phyloP scores from a whole-genome alignment of 2,888 invertebrate species.

The Xestia sexstrigata region DNA sequence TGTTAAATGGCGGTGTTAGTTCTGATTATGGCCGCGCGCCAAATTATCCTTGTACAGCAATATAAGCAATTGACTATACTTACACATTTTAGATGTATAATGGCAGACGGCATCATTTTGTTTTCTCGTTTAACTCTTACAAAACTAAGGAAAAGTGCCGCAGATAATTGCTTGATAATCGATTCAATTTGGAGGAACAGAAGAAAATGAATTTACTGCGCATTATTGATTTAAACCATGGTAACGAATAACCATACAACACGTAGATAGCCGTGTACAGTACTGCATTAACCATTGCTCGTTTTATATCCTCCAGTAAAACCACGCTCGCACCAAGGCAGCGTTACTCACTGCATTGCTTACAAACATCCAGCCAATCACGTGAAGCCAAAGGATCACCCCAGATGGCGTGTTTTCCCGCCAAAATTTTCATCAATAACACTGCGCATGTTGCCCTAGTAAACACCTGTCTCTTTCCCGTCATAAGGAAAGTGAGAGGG shows the following conservation, averaged over 20 bases:
- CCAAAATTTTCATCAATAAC: constrained; percentile 86
- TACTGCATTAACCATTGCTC: constrained; percentile 22
- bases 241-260: constrained; percentile 26
- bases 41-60: background rate
- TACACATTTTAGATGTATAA: background rate
- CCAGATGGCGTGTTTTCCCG: constrained; percentile 79
- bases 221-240: constrained; percentile 37
- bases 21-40: background rate
- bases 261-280: background rate
- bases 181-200: background rate
- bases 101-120: background rate
- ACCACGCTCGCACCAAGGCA: constrained; percentile 9
- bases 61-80: background rate
- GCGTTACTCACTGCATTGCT: constrained; percentile 20
- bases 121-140: background rate
- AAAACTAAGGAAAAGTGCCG: background rate
- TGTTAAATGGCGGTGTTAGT: background rate
- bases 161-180: background rate
- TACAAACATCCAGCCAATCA: constrained; percentile 59
- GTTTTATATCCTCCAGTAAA: constrained; percentile 10
- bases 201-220: background rate
- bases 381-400: constrained; percentile 52
- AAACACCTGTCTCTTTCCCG: constrained; percentile 72
- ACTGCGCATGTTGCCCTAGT: constrained; percentile 85
- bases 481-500: constrained; percentile 70